phyloP scores from a whole-genome alignment of 2,797 vertebrate genomes.

The Dallia pectoralis region DNA sequence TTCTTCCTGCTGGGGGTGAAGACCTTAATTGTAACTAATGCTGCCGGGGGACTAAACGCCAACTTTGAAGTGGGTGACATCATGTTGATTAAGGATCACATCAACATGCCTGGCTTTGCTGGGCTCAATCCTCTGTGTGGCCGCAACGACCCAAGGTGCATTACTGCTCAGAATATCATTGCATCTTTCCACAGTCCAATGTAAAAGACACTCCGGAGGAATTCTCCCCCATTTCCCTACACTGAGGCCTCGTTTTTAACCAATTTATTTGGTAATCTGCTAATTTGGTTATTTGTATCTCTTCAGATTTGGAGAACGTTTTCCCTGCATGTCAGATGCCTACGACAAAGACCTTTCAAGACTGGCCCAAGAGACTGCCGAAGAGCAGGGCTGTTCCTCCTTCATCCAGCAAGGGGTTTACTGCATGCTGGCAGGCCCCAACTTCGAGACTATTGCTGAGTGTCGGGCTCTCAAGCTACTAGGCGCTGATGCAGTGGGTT shows the following conservation, averaged over 20 bases:
- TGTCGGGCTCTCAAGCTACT: slow-evolving; percentile 69
- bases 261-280: not conserved
- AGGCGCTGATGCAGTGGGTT: slow-evolving; percentile 83
- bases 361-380: slow-evolving; percentile 60
- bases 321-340: slow-evolving; percentile 84
- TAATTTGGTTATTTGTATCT: too few species aligned
- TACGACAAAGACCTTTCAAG: slow-evolving; percentile 71
- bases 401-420: slow-evolving; percentile 79
- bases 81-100: slow-evolving; percentile 86
- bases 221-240: not conserved
- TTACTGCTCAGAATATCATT: not conserved
- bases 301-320: slow-evolving; percentile 80
- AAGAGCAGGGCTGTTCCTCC: slow-evolving; percentile 63
- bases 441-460: slow-evolving; percentile 81
- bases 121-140: slow-evolving; percentile 75
- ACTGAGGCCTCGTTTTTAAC: not conserved
- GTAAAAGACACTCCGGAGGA: not conserved
- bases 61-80: slow-evolving; percentile 78
- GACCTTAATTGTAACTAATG: slow-evolving; percentile 83
- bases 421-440: slow-evolving; percentile 79
- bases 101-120: slow-evolving; percentile 80
- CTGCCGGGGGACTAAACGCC: slow-evolving; percentile 78
- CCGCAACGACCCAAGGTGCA: slow-evolving; percentile 71
- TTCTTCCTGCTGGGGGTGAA: slow-evolving; percentile 80
- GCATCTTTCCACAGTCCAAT: not conserved